phyloP scores from a whole-genome alignment of 2,797 vertebrate species.

The Choloepus didactylus region DNA sequence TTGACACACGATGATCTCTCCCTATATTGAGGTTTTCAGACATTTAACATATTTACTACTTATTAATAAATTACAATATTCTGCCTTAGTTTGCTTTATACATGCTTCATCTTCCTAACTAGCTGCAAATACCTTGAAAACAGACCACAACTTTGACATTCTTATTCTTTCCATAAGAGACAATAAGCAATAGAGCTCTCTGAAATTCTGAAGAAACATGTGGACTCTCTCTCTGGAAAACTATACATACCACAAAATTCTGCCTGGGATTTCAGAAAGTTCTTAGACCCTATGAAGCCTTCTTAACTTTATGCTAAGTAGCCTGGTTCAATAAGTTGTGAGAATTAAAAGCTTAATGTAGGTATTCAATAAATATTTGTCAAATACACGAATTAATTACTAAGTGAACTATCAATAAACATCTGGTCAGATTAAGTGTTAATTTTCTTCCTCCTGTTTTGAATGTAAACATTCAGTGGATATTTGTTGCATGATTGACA shows the following conservation, averaged over 20 bases:
- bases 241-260: not conserved
- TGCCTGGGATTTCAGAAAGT: not conserved
- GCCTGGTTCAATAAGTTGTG: not conserved
- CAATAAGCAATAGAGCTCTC: not conserved
- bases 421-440: not conserved
- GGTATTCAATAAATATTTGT: not conserved
- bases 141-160: not conserved
- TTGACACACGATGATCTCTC: not conserved
- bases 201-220: slow-evolving; percentile 11
- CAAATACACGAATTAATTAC: not conserved
- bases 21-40: not conserved
- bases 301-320: not conserved
- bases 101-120: slow-evolving; percentile 40
- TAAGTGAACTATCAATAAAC: not conserved
- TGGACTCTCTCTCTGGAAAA: not conserved
- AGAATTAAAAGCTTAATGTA: not conserved
- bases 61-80: not conserved
- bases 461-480: not conserved
- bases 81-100: not conserved
- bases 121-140: slow-evolving; percentile 32
- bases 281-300: not conserved
- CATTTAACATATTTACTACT: not conserved
- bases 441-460: not conserved
- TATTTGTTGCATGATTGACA: not conserved
- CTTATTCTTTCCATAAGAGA: not conserved